Conservation (phyloP, 2,888 invertebrate genomes). For the Octonoba sinensis region DNA sequence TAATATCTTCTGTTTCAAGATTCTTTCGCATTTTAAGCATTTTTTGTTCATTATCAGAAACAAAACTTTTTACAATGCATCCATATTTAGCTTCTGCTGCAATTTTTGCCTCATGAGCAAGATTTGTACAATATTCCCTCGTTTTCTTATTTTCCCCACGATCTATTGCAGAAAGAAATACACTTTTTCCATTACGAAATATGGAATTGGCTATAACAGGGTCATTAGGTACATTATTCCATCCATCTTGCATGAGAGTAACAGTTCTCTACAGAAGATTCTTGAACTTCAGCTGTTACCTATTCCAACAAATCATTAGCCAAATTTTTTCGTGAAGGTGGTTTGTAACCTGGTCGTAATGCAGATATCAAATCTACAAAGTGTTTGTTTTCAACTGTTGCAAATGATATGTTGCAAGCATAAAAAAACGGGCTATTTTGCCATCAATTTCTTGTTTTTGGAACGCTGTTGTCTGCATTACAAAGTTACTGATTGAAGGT, state of each 20-base stretch:
- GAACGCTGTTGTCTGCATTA: background rate
- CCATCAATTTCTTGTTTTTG: slow-evolving; percentile 21
- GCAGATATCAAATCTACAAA: slow-evolving; percentile 6
- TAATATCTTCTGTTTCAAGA: slow-evolving; percentile 3
- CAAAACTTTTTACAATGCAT: slow-evolving; percentile 18
- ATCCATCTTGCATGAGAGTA: slow-evolving; percentile 20
- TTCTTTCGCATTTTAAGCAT: slow-evolving; percentile 13
- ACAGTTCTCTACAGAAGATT: slow-evolving; percentile 10
- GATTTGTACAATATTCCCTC: slow-evolving; percentile 14
- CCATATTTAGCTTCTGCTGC: slow-evolving; percentile 10
- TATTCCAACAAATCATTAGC: slow-evolving; percentile 7
- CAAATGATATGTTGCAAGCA: slow-evolving; percentile 14
- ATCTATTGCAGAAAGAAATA: slow-evolving; percentile 14
- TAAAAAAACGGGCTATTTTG: slow-evolving; percentile 13
- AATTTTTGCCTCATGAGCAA: slow-evolving; percentile 12
- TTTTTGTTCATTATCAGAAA: slow-evolving; percentile 21
- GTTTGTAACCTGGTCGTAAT: slow-evolving; percentile 10
- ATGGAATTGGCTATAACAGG: slow-evolving; percentile 15
- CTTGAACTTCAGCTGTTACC: slow-evolving; percentile 14
- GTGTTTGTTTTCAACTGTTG: slow-evolving; percentile 11
- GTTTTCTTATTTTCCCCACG: slow-evolving; percentile 16
- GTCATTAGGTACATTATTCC: slow-evolving; percentile 8
- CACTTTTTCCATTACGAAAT: slow-evolving; percentile 8
- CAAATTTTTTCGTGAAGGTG: background rate
- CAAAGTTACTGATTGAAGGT: slow-evolving; percentile 8